A percentile compares a stretch with the other conserved stretches of the same genome.
These are phyloP conservation scores for Branchinecta lynchi DNA, from an alignment of 1,140 invertebrate genomes.

Conservation along the genomic window DNA sequence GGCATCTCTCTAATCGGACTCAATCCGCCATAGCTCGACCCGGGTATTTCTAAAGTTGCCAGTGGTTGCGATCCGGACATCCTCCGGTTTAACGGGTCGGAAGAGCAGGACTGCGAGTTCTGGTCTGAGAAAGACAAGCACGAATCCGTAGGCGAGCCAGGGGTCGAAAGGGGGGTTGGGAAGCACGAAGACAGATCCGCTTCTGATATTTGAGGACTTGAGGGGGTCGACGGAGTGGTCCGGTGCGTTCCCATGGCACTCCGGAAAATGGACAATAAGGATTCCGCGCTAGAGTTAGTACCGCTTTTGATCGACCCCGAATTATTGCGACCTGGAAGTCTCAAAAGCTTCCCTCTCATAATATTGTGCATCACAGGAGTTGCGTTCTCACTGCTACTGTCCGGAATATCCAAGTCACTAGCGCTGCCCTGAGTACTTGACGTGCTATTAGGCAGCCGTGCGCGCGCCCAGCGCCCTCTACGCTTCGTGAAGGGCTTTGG, in stretches of 20 bases:
- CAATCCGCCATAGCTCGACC: slow-evolving; percentile 46
- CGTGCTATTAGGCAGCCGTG: slow-evolving; percentile 27
- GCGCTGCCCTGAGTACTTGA: slow-evolving; percentile 44
- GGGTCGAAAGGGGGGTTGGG: slow-evolving; percentile 21
- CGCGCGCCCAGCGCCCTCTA: slow-evolving; percentile 21
- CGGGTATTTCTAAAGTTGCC: slow-evolving; percentile 52
- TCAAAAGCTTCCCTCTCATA: slow-evolving; percentile 21
- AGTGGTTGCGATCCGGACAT: slow-evolving; percentile 36
- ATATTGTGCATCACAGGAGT: slow-evolving; percentile 33
- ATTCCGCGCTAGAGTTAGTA: slow-evolving; percentile 47
- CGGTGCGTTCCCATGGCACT: slow-evolving; percentile 23
- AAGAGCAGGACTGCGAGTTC: background rate
- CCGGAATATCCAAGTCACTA: slow-evolving; percentile 25
- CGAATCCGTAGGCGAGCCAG: slow-evolving; percentile 17
- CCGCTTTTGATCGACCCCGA: slow-evolving; percentile 4
- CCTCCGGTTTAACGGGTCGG: background rate
- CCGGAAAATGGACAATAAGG: slow-evolving; percentile 53
- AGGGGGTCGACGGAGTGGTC: slow-evolving; percentile 26
- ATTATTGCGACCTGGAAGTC: slow-evolving; percentile 20
- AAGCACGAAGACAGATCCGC: slow-evolving; percentile 30
- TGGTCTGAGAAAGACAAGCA: background rate
- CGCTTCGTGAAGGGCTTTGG: slow-evolving; percentile 22
- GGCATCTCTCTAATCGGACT: slow-evolving; percentile 54
- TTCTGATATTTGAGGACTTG: slow-evolving; percentile 34
- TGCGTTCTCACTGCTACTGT: slow-evolving; percentile 36